Evolutionary conservation across 2,797 vertebrate species (phyloP).

Genomic region (Alectoris magna): DNA sequence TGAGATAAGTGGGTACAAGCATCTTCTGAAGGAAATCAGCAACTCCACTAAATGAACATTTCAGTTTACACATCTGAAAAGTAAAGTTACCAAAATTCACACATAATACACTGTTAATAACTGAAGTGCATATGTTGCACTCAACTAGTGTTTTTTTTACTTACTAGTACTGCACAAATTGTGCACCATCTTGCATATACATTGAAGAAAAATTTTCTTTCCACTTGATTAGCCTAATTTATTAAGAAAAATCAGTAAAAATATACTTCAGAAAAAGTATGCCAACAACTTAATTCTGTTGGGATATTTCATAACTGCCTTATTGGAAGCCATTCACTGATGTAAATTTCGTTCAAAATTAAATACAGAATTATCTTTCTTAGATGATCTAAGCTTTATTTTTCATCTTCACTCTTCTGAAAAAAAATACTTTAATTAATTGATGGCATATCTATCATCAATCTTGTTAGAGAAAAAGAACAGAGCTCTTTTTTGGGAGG

Average conservation of each 20-base stretch:
- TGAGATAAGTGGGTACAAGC: not conserved
- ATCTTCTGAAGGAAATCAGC: not conserved
- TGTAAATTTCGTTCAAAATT: constrained; percentile 28
- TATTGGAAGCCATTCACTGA: not conserved
- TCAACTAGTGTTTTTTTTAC: not conserved
- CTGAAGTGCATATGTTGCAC: not conserved
- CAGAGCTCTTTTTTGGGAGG: not conserved
- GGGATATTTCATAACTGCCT: not conserved
- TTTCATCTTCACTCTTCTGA: not conserved
- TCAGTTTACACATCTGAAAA: not conserved
- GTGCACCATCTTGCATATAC: not conserved
- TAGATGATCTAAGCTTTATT: constrained; percentile 16
- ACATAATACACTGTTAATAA: not conserved
- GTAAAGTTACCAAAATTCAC: not conserved
- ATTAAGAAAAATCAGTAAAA: not conserved
- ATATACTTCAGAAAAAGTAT: not conserved
- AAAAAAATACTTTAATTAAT: constrained; percentile 58
- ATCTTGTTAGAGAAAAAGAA: constrained; percentile 42
- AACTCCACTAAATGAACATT: not conserved
- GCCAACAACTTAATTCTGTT: not conserved
- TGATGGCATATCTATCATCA: constrained; percentile 40
- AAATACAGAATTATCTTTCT: not conserved
- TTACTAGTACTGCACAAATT: not conserved
- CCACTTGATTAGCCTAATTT: not conserved
- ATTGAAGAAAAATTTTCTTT: not conserved